These are phyloP conservation scores for Hirundo rustica DNA, from an alignment of 2,797 vertebrate species.

Conservation along the genomic window DNA sequence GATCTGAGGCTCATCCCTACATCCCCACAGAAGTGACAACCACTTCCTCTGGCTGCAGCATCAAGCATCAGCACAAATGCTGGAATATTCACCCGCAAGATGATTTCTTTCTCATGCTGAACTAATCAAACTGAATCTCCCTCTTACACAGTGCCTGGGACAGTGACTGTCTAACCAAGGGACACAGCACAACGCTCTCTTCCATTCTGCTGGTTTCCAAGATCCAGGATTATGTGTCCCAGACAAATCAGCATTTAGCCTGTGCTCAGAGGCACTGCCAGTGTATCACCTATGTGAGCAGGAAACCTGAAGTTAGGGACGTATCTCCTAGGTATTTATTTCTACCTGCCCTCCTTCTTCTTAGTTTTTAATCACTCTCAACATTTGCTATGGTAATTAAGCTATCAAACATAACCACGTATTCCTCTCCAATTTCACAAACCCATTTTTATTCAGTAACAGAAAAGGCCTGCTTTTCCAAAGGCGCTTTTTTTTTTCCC, in stretches of 20 bases:
- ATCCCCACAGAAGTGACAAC: neutral
- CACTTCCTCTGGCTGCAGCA: neutral
- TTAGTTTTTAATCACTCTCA: neutral
- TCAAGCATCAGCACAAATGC: accelerated
- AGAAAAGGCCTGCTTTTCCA: neutral
- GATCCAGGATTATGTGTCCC: accelerated
- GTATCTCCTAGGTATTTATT: neutral
- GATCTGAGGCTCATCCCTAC: neutral
- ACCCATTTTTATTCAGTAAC: neutral
- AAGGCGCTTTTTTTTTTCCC: neutral
- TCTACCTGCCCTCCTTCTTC: neutral
- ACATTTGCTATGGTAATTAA: neutral
- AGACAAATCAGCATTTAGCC: neutral
- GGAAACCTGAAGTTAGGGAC: neutral
- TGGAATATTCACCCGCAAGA: neutral
- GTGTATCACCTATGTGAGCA: accelerated
- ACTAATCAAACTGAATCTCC: neutral
- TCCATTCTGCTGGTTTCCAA: neutral
- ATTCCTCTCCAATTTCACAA: neutral
- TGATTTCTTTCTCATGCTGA: accelerated
- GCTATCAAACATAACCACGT: neutral
- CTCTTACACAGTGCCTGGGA: neutral
- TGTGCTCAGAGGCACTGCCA: neutral
- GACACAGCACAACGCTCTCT: neutral
- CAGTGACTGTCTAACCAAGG: accelerated